Evolutionary conservation across 2,888 invertebrate genomes (phyloP).

Genomic region (Pachliopta kotzebuea): DNA sequence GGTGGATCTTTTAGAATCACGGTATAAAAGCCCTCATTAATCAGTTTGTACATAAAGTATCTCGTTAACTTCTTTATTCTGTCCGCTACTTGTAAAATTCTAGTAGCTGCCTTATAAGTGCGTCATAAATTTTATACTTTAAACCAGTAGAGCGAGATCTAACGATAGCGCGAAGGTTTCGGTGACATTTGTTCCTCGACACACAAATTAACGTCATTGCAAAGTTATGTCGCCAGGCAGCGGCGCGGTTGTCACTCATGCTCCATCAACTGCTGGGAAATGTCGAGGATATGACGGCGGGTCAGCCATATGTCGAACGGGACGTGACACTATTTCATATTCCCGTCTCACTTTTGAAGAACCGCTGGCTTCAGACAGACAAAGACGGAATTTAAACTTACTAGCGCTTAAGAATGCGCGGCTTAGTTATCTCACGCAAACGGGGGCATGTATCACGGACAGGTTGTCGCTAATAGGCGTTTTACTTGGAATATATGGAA

Average conservation of each 20-base stretch:
- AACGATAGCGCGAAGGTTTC: slow-evolving; percentile 60
- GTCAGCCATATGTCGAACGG: slow-evolving; percentile 73
- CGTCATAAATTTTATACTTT: slow-evolving; percentile 62
- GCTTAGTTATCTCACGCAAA: slow-evolving; percentile 64
- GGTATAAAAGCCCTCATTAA: slow-evolving; percentile 37
- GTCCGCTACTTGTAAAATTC: slow-evolving; percentile 55
- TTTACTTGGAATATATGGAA: slow-evolving; percentile 68
- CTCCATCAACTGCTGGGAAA: slow-evolving; percentile 78
- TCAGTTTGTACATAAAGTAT: slow-evolving; percentile 42
- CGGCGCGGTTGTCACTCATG: slow-evolving; percentile 75
- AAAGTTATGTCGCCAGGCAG: slow-evolving; percentile 69
- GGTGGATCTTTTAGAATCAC: not conserved
- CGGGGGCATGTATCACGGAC: slow-evolving; percentile 68
- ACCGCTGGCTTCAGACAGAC: slow-evolving; percentile 60
- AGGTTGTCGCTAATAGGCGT: slow-evolving; percentile 78
- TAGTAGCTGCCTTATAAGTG: slow-evolving; percentile 68
- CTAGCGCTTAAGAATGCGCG: slow-evolving; percentile 59
- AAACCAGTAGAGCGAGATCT: slow-evolving; percentile 64
- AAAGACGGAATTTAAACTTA: slow-evolving; percentile 65
- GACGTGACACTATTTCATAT: slow-evolving; percentile 74
- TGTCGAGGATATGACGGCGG: slow-evolving; percentile 71
- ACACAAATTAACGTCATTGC: slow-evolving; percentile 73
- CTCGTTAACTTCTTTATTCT: slow-evolving; percentile 47
- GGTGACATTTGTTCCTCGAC: slow-evolving; percentile 61
- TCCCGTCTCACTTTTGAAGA: slow-evolving; percentile 66